Conservation (phyloP, 2,797 vertebrate species). For the Helicolenus hilgendorfi region DNA sequence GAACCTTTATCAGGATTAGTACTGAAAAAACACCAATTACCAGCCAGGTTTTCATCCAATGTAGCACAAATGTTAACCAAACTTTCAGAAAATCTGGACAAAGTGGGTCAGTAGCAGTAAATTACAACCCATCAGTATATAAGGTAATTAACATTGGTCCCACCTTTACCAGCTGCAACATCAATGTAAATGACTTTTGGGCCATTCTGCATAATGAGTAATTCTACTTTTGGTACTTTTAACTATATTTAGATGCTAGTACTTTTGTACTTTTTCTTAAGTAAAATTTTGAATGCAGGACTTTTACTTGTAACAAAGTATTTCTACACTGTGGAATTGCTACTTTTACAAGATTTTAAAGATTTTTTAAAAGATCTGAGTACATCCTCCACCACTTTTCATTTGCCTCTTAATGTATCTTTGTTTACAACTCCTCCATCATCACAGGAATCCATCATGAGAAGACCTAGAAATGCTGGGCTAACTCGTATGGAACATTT, state of each 20-base stretch:
- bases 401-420: neutral
- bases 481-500: neutral
- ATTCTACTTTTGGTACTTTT: neutral
- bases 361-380: neutral
- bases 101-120: neutral
- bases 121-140: neutral
- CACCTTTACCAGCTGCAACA: neutral
- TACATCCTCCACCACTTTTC: neutral
- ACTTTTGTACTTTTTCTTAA: too few species aligned
- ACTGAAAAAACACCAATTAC: neutral
- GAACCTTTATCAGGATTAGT: neutral
- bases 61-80: neutral
- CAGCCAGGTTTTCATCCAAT: neutral
- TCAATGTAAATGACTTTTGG: neutral
- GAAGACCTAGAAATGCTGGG: neutral
- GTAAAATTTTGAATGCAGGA: too few species aligned
- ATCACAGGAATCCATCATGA: neutral
- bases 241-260: too few species aligned
- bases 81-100: neutral
- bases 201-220: neutral
- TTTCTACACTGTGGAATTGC: too few species aligned
- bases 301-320: too few species aligned
- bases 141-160: neutral
- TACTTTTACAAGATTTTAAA: neutral
- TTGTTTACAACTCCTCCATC: conserved; percentile 17